Percentiles rank a stretch among this genome's conserved stretches.
These are phyloP conservation scores for Fulmarus glacialis DNA, from an alignment of 2,113 vertebrate species.

Conservation along the genomic window DNA sequence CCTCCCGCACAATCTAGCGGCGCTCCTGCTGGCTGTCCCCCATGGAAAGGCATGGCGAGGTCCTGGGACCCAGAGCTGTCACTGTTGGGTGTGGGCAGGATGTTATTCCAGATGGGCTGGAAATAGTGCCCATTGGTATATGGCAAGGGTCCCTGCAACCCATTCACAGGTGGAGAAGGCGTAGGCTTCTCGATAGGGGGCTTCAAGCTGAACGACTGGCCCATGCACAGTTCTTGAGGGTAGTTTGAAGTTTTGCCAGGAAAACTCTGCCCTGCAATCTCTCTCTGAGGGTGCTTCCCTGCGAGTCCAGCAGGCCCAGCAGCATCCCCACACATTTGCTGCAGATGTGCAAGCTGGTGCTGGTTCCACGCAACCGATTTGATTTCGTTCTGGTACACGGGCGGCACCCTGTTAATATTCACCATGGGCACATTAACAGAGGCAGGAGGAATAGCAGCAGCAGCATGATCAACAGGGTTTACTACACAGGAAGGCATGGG, in stretches of 20 bases:
- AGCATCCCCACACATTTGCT: constrained; percentile 87
- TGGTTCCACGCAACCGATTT: constrained; percentile 93
- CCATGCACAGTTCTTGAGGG: constrained; percentile 91
- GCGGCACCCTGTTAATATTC: constrained; percentile 86
- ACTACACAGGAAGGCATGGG: constrained; percentile 87
- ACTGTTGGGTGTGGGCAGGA: constrained; percentile 97
- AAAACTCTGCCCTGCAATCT: constrained; percentile 81
- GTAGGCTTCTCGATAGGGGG: constrained; percentile 92
- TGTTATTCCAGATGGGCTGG: constrained; percentile 95
- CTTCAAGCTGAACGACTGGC: constrained; percentile 92
- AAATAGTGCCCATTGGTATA: constrained; percentile 96
- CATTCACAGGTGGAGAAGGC: constrained; percentile 91
- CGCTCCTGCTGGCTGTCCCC: constrained; percentile 83
- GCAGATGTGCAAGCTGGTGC: constrained; percentile 90
- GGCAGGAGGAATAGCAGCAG: constrained; percentile 78
- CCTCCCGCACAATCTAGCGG: constrained; percentile 89
- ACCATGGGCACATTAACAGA: constrained; percentile 80
- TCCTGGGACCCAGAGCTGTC: constrained; percentile 99
- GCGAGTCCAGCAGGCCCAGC: constrained; percentile 78
- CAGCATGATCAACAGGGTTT: constrained; percentile 87
- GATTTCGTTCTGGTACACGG: constrained; percentile 87
- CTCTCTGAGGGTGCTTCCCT: constrained; percentile 86
- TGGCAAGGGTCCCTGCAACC: constrained; percentile 87
- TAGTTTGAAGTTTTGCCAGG: constrained; percentile 88
- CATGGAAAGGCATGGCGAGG: constrained; percentile 91